Conservation (phyloP, 2,113 vertebrate genomes). For the Rattus norvegicus region GRCr8 NC_086019.1:43552001-43552500, state of each 20-base stretch:
- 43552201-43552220: not conserved
- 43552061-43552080: not conserved
- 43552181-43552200: not conserved
- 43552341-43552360: not conserved
- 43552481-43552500: slow-evolving; percentile 23
- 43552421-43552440: slow-evolving; percentile 16
- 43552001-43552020: not conserved
- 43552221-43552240: not conserved
- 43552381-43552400: not conserved
- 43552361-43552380: not conserved
- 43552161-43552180: not conserved
- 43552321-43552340: not conserved
- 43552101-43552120: not conserved
- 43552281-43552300: not conserved
- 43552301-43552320: not conserved
- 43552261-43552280: slow-evolving; percentile 4
- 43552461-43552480: not conserved
- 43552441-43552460: not conserved
- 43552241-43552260: not conserved
- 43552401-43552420: not conserved
- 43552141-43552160: no score
- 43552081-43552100: not conserved
- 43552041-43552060: not conserved
- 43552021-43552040: not conserved
- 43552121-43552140: not conserved